Evolutionary conservation across 2,888 invertebrate species (phyloP).

Genomic region (Oxytorus armatus): DNA sequence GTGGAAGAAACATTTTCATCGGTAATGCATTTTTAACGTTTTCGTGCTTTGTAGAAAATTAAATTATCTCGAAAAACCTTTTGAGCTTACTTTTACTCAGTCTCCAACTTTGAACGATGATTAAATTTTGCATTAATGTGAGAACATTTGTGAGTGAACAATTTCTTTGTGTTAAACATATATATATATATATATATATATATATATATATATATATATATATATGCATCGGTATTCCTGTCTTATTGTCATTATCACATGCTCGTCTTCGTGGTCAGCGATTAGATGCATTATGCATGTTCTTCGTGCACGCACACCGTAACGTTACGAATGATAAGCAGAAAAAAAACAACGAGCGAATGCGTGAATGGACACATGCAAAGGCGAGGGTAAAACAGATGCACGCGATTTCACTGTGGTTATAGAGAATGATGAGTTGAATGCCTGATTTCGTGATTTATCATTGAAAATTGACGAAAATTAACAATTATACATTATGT

Average conservation of each 20-base stretch:
- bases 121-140: too few species aligned
- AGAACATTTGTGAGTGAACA: not conserved
- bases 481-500: not conserved
- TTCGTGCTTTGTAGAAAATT: too few species aligned
- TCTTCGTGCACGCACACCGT: slow-evolving; percentile 50
- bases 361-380: slow-evolving; percentile 43
- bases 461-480: not conserved
- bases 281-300: slow-evolving; percentile 62
- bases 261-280: slow-evolving; percentile 57
- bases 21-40: too few species aligned
- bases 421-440: not conserved
- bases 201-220: not conserved
- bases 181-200: not conserved
- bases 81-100: not conserved
- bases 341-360: slow-evolving; percentile 27
- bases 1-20: too few species aligned
- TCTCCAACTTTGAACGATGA: too few species aligned
- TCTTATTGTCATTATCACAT: slow-evolving; percentile 56
- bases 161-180: not conserved
- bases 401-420: slow-evolving; percentile 54
- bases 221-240: slow-evolving; percentile 17
- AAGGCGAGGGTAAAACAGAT: slow-evolving; percentile 8
- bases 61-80: too few species aligned
- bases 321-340: slow-evolving; percentile 28
- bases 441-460: slow-evolving; percentile 1